Conservation (phyloP, 2,888 invertebrate genomes). For the Epicampocera succincta region DNA sequence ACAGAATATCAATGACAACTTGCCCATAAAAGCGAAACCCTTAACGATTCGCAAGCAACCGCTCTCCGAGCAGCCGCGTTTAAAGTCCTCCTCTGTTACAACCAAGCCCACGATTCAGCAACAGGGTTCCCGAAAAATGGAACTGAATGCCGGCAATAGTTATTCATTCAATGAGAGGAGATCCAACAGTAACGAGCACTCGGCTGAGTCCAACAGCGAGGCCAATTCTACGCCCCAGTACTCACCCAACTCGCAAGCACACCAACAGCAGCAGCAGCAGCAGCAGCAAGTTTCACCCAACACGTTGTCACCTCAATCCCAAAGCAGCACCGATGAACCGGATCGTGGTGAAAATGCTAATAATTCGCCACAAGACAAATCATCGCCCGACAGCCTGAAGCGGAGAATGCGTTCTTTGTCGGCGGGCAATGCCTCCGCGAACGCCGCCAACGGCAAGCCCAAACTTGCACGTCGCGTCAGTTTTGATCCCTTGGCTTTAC, state of each 20-base stretch:
- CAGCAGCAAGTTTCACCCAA: slow-evolving; percentile 61
- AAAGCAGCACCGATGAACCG: slow-evolving; percentile 76
- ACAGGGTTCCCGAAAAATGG: slow-evolving; percentile 69
- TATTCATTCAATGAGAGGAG: slow-evolving; percentile 46
- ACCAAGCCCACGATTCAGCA: slow-evolving; percentile 60
- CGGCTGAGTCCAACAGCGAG: slow-evolving; percentile 55
- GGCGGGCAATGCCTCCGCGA: slow-evolving; percentile 55
- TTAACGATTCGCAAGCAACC: slow-evolving; percentile 92
- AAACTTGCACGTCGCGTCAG: slow-evolving; percentile 93
- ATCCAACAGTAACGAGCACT: slow-evolving; percentile 21
- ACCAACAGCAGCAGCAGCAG: slow-evolving; percentile 69
- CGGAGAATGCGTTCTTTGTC: slow-evolving; percentile 85
- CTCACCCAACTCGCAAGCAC: slow-evolving; percentile 53
- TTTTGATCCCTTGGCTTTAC: slow-evolving; percentile 97
- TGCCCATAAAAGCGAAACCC: slow-evolving; percentile 90
- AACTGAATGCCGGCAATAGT: slow-evolving; percentile 49
- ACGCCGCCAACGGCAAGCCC: slow-evolving; percentile 84
- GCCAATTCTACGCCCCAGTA: slow-evolving; percentile 60
- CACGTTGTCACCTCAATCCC: slow-evolving; percentile 62
- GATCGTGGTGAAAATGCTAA: slow-evolving; percentile 74
- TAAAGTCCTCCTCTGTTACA: slow-evolving; percentile 83
- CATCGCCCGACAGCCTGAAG: slow-evolving; percentile 82
- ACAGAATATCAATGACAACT: slow-evolving; percentile 81
- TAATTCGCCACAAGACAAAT: slow-evolving; percentile 70
- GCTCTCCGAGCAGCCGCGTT: slow-evolving; percentile 90